These are phyloP conservation scores for Scolopax rusticola DNA, from an alignment of 2,797 vertebrate genomes.

Conservation along the genomic window DNA sequence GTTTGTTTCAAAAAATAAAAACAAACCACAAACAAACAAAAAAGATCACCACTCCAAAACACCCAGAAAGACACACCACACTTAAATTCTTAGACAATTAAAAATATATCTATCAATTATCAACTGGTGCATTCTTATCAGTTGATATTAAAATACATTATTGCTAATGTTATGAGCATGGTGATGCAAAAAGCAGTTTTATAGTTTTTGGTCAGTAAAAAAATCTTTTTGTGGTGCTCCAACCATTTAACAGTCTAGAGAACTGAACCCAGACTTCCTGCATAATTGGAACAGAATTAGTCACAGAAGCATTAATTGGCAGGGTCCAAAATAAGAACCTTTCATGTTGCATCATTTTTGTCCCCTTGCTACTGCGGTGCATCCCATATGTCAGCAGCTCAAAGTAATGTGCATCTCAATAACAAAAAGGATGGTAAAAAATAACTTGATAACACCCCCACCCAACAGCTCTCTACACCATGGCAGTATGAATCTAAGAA, in stretches of 20 bases:
- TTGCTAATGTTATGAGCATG: neutral
- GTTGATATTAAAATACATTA: neutral
- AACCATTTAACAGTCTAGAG: neutral
- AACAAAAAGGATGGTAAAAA: neutral
- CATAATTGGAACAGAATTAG: fast-evolving
- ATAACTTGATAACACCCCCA: neutral
- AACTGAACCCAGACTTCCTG: neutral
- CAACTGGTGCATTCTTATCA: neutral
- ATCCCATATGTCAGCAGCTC: neutral
- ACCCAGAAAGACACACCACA: neutral
- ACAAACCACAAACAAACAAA: neutral
- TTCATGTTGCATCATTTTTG: neutral
- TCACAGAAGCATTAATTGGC: neutral
- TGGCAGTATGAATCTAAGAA: neutral
- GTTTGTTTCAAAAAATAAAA: neutral
- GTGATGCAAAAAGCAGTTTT: neutral
- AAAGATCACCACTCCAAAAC: neutral
- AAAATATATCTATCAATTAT: neutral
- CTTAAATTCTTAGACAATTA: neutral
- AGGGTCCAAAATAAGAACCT: neutral
- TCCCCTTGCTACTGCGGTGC: neutral
- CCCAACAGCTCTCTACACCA: neutral
- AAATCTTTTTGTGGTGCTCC: neutral
- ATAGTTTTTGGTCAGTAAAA: neutral
- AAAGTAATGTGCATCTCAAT: neutral